Evolutionary conservation across 2,888 invertebrate species (phyloP).

Genomic region (Amphipyra berbera): DNA sequence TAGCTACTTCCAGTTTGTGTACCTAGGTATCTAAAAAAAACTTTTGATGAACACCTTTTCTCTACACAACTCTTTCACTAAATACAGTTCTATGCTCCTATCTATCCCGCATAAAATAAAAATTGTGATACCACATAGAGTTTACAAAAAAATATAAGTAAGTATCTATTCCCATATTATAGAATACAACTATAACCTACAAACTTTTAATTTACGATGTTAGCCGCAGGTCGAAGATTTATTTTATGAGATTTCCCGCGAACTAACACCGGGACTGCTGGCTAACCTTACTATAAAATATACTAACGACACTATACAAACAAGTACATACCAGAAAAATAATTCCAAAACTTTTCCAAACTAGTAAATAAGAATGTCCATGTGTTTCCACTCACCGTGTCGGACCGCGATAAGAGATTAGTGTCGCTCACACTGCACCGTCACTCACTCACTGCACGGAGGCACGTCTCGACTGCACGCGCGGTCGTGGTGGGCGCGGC

Average conservation of each 20-base stretch:
- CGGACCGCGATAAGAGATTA: conserved; percentile 44
- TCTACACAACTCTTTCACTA: too few relatives aligned
- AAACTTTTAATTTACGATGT: conserved; percentile 55
- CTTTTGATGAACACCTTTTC: too few relatives aligned
- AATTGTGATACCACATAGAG: conserved; percentile 4
- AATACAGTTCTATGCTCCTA: too few relatives aligned
- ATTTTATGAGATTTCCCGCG: conserved; percentile 51
- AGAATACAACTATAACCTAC: conserved; percentile 21
- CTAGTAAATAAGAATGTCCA: conserved; percentile 15
- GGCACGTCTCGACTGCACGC: neutral
- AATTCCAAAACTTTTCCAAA: conserved; percentile 34
- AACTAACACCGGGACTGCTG: conserved; percentile 23
- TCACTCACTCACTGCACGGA: conserved; percentile 6
- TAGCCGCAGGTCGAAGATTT: conserved; percentile 37
- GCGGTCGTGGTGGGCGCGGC: conserved; percentile 2
- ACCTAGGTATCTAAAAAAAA: too few relatives aligned
- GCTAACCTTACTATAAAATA: conserved; percentile 22
- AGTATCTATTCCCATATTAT: conserved; percentile 30
- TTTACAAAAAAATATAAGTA: conserved; percentile 21
- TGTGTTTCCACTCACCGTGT: conserved; percentile 12
- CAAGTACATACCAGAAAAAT: conserved; percentile 30
- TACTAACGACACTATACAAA: conserved; percentile 8
- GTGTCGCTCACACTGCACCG: conserved; percentile 18
- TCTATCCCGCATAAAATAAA: too few relatives aligned
- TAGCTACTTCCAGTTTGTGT: too few relatives aligned